These are phyloP conservation scores for Brachionus angularis DNA, from an alignment of 1,140 invertebrate species.

Conservation along the genomic window DNA sequence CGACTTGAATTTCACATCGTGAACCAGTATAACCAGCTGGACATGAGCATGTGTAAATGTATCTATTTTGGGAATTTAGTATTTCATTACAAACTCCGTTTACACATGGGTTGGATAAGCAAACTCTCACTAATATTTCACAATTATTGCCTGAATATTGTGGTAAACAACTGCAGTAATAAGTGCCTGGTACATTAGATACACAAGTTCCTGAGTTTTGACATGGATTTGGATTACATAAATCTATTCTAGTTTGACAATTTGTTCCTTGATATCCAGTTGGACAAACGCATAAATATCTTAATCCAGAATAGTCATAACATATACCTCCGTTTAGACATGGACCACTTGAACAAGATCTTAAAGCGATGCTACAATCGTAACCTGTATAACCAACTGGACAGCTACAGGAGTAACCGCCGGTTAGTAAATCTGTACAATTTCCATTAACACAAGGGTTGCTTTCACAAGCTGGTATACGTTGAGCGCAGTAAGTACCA, in stretches of 20 bases:
- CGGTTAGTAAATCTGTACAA: constrained; percentile 29
- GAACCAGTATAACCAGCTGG: constrained; percentile 46
- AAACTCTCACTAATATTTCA: constrained; percentile 44
- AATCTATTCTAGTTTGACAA: constrained; percentile 39
- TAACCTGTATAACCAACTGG: constrained; percentile 49
- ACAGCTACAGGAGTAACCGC: constrained; percentile 47
- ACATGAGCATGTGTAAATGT: constrained; percentile 49
- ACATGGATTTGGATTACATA: constrained; percentile 46
- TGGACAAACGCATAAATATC: constrained; percentile 79
- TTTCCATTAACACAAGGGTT: constrained; percentile 49
- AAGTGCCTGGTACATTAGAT: constrained; percentile 43
- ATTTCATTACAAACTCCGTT: constrained; percentile 44
- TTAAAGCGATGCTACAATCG: constrained; percentile 45
- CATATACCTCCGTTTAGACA: constrained; percentile 51
- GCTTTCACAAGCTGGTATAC: constrained; percentile 70
- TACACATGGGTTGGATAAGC: constrained; percentile 44
- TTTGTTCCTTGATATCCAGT: constrained; percentile 67
- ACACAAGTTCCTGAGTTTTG: constrained; percentile 49
- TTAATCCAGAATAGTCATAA: constrained; percentile 55
- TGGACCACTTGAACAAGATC: constrained; percentile 63
- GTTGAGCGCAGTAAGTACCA: constrained; percentile 44
- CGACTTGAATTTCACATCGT: constrained; percentile 46
- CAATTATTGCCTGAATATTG: constrained; percentile 45
- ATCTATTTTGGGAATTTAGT: constrained; percentile 45
- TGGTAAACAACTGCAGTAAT: constrained; percentile 45